These are phyloP conservation scores for Clamator glandarius DNA, from an alignment of 2,797 vertebrate genomes.

Conservation along the genomic window DNA sequence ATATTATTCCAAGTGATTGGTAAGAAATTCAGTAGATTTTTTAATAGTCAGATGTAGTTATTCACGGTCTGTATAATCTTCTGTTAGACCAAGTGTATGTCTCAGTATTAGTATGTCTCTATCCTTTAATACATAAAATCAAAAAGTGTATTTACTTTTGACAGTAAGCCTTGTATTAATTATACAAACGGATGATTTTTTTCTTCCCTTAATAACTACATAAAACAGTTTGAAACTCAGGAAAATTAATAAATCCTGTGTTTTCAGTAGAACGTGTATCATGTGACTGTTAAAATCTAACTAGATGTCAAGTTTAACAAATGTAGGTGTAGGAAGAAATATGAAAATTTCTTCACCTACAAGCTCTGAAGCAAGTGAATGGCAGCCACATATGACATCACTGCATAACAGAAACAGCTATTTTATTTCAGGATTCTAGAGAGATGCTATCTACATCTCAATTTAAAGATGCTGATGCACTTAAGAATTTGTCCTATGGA, in stretches of 20 bases:
- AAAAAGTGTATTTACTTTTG: conserved; percentile 55
- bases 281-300: background rate
- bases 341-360: background rate
- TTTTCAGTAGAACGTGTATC: background rate
- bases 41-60: background rate
- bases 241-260: background rate
- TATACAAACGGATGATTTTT: conserved; percentile 41
- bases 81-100: background rate
- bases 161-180: conserved; percentile 33
- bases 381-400: background rate
- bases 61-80: background rate
- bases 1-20: background rate
- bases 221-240: background rate
- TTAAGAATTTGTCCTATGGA: background rate
- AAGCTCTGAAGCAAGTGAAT: background rate
- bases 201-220: background rate
- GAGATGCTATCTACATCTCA: background rate
- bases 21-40: background rate
- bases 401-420: background rate
- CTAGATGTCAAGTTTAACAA: background rate
- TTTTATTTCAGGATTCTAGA: background rate
- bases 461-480: background rate
- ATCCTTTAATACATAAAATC: conserved; percentile 39
- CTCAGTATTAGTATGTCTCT: conserved; percentile 55
- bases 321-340: background rate